Evolutionary conservation across 2,888 invertebrate genomes (phyloP).

Genomic region (Tetrapedia diversipes): DNA sequence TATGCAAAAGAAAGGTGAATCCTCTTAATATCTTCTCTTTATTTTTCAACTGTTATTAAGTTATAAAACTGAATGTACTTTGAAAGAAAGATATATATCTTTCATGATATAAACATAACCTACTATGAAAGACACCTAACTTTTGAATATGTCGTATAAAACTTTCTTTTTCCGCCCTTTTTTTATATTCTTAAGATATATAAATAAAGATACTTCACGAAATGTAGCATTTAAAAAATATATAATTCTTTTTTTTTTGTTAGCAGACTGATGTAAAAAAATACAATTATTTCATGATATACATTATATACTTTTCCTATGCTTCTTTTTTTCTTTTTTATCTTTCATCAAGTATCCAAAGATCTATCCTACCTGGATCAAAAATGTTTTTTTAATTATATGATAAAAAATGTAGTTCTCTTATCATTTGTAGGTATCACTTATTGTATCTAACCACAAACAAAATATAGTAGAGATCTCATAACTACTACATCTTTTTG

Average conservation of each 20-base stretch:
- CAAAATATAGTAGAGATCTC: no score
- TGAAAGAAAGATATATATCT: neutral
- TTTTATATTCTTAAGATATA: neutral
- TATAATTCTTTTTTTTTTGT: neutral
- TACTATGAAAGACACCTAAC: slow-evolving; percentile 1
- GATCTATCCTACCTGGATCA: slow-evolving; percentile 61
- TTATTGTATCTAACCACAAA: no score
- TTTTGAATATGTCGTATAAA: neutral
- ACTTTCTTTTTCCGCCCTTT: no score
- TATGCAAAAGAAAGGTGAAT: neutral
- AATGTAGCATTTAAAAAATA: slow-evolving; percentile 8
- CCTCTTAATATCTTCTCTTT: neutral
- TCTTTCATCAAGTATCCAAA: slow-evolving; percentile 38
- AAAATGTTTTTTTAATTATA: slow-evolving; percentile 57
- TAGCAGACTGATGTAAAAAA: neutral
- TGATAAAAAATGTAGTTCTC: slow-evolving; percentile 59
- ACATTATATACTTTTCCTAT: slow-evolving; percentile 20
- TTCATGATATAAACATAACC: slow-evolving; percentile 49
- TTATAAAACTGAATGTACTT: neutral
- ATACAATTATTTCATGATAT: neutral
- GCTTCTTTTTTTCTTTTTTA: slow-evolving; percentile 29
- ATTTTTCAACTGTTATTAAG: neutral
- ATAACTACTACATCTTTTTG: no score
- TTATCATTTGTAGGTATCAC: slow-evolving; percentile 66
- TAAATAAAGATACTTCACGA: neutral